phyloP scores from a whole-genome alignment of 2,113 vertebrate genomes.

The Pterocles gutturalis region DNA sequence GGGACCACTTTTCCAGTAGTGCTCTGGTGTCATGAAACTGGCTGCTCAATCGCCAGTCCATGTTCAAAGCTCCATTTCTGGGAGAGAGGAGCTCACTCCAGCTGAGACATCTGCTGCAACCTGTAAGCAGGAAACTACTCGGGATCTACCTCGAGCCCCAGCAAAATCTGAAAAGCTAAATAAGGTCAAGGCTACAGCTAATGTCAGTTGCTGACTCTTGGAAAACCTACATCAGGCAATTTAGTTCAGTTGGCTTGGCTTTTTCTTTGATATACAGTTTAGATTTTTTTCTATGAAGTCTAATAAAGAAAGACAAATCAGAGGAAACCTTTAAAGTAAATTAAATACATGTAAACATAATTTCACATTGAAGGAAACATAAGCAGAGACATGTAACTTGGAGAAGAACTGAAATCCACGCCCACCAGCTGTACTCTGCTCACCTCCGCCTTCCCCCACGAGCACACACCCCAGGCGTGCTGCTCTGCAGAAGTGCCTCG shows the following conservation, averaged over 20 bases:
- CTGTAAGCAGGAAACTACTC: neutral
- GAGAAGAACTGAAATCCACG: constrained; percentile 32
- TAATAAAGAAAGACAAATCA: neutral
- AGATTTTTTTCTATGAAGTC: neutral
- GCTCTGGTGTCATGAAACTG: neutral
- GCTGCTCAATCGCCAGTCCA: neutral
- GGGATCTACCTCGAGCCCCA: neutral
- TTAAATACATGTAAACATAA: constrained; percentile 26
- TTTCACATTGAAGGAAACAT: neutral
- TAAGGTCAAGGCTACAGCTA: neutral
- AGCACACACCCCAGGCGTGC: neutral
- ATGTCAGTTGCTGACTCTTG: neutral
- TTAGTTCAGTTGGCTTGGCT: neutral
- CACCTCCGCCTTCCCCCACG: neutral
- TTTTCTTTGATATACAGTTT: neutral
- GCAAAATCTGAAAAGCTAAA: neutral
- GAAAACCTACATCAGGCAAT: neutral
- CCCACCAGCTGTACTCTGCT: neutral
- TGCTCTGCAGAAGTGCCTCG: neutral
- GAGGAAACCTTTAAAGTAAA: neutral
- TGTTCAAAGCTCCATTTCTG: neutral
- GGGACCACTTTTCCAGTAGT: neutral
- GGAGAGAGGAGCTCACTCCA: neutral
- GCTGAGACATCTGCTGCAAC: neutral
- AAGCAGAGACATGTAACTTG: neutral